These are phyloP conservation scores for Phenacoccus solenopsis DNA, from an alignment of 1,140 invertebrate genomes.

Conservation along the genomic window DNA sequence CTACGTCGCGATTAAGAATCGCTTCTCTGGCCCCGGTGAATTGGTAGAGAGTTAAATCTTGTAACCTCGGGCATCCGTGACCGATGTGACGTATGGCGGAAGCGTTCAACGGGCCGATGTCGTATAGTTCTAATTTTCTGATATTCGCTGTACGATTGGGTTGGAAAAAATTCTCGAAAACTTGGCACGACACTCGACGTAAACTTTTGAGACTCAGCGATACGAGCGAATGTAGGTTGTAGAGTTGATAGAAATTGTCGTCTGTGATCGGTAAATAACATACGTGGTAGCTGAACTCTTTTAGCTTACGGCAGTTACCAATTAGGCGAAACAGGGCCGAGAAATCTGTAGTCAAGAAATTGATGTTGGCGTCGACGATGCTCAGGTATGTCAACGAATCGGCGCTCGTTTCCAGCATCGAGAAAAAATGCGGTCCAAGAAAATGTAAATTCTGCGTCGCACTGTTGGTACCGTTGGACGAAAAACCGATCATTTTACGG, in stretches of 20 bases:
- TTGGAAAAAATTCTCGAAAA: neutral
- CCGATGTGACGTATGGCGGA: neutral
- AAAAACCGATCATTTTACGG: slow-evolving; percentile 2
- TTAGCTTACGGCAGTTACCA: neutral
- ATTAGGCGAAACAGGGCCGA: neutral
- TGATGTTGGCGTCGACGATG: slow-evolving; percentile 4
- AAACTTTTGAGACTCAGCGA: neutral
- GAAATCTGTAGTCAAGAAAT: neutral
- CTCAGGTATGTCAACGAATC: neutral
- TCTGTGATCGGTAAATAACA: neutral
- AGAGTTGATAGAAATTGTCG: neutral
- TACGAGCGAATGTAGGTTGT: neutral
- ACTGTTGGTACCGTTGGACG: neutral
- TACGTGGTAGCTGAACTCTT: neutral
- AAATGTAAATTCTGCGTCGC: neutral
- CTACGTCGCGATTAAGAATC: neutral
- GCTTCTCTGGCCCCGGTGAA: neutral
- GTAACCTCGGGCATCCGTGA: neutral
- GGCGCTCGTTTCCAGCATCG: slow-evolving; percentile 4
- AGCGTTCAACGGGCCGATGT: neutral
- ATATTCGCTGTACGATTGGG: neutral
- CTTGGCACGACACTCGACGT: neutral
- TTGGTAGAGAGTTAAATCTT: neutral
- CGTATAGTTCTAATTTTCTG: neutral
- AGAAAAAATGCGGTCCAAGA: slow-evolving; percentile 1